These are phyloP conservation scores for Boulengeromyrus knoepffleri DNA, from an alignment of 2,113 vertebrate genomes.

Conservation along the genomic window DNA sequence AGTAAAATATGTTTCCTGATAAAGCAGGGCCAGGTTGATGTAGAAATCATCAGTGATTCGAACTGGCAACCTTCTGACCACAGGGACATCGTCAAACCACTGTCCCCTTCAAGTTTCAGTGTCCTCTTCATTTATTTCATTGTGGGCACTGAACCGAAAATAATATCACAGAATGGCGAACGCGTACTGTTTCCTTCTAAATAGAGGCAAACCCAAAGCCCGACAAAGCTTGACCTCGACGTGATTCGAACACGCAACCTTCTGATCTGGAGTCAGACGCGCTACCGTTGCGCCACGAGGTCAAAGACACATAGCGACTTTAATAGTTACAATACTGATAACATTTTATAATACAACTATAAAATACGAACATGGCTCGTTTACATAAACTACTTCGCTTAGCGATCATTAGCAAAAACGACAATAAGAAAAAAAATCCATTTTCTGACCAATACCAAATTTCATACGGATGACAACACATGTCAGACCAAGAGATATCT, in stretches of 20 bases:
- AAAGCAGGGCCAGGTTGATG: not conserved
- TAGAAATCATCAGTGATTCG: not conserved
- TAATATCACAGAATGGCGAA: not conserved
- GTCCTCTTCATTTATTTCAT: not conserved
- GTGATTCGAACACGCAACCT: not conserved
- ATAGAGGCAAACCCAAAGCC: rapidly evolving
- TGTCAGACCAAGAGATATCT: not conserved
- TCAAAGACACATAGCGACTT: rapidly evolving
- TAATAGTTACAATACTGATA: not conserved
- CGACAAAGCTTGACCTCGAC: not conserved
- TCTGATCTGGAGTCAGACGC: not conserved
- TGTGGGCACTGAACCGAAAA: not conserved
- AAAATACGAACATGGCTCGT: not conserved
- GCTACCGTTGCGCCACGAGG: not conserved
- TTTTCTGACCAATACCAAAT: not conserved
- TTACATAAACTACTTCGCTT: not conserved
- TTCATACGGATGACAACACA: not conserved
- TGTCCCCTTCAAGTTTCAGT: not conserved
- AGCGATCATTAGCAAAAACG: not conserved
- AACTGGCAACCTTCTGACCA: not conserved
- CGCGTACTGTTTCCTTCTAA: too few relatives aligned
- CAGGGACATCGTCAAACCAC: not conserved
- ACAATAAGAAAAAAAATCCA: not conserved
- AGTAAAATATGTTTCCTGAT: not conserved
- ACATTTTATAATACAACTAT: not conserved